Conservation (phyloP, 2,113 vertebrate genomes). For the Neogobius melanostomus region DNA sequence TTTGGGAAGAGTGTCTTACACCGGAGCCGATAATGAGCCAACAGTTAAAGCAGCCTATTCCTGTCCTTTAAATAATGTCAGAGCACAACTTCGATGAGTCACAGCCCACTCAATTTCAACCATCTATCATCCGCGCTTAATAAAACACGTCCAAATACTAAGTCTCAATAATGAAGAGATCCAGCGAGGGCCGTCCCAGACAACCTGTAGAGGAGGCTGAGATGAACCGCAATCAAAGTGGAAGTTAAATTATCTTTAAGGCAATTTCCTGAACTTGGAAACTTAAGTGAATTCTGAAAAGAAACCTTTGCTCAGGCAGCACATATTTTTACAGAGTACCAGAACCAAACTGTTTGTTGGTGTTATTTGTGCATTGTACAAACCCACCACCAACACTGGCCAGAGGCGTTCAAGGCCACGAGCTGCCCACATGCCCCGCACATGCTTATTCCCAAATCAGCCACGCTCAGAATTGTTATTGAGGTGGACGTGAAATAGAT, state of each 20-base stretch:
- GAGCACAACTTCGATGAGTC: constrained; percentile 43
- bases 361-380: constrained; percentile 23
- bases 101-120: constrained; percentile 19
- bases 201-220: constrained; percentile 18
- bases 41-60: constrained; percentile 22
- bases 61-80: constrained; percentile 30
- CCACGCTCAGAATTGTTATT: background rate
- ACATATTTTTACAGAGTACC: no score
- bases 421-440: background rate
- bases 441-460: constrained; percentile 5
- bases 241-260: no score
- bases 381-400: background rate
- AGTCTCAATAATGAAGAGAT: constrained; percentile 17
- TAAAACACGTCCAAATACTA: constrained; percentile 27
- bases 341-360: no score
- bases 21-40: constrained; percentile 37
- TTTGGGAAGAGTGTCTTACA: constrained; percentile 19
- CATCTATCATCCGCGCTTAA: constrained; percentile 38
- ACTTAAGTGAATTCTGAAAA: no score
- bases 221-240: no score
- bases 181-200: background rate
- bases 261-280: no score
- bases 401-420: background rate
- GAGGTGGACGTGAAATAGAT: background rate
- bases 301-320: no score